Evolutionary conservation across 2,888 invertebrate species (phyloP), one percentile per base, ranked within the genome.

Genomic region (Cerastis rubricosa): DNA sequence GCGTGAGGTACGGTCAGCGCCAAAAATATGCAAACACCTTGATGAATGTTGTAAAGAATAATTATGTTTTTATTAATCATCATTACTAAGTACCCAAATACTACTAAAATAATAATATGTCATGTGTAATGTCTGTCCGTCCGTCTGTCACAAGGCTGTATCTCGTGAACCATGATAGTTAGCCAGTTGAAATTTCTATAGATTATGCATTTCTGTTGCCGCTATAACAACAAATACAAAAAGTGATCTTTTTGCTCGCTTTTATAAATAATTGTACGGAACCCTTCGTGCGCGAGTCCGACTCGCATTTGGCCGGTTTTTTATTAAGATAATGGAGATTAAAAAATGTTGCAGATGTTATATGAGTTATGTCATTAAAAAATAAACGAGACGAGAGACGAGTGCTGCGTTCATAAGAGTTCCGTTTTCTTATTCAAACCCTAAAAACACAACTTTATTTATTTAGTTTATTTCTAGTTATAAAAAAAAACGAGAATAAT

Each of bases 401-500:
- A 29, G 29, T 59, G 17, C 29, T 54, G 11, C n/a, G 12, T 54
- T 59, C 29, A 11, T 19, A 29, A 19, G 17, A 9, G 29, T 35
- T 57, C 25, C 25, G 0, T 57, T 61, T 61, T 61, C 9, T 61
- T 61, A 35, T 61, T 35, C 4, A 5, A 61, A 61, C 0, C 19
- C 5, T 35, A 35, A 35, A 14, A 61, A 61, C 19, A 9, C 25
- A 22, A 54, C 25, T 2, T 43, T 51, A n/a, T 45, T 69, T 68
- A 66, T 45, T 25, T 45, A 43, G 22, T 47, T 54, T 54, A 6
- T 43, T 47, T 64, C 6, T 57, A 47, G 43, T 71, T 7, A 45
- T 3, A 49, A 57, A 71, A 78, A 64, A 66, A n/a, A 40, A 17
- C 9, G 0, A 29, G 45, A 51, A 78, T 66, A 45, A 66, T 29